Conservation (phyloP, 1,140 invertebrate genomes). For the Caenorhabditis brenneri region DNA sequence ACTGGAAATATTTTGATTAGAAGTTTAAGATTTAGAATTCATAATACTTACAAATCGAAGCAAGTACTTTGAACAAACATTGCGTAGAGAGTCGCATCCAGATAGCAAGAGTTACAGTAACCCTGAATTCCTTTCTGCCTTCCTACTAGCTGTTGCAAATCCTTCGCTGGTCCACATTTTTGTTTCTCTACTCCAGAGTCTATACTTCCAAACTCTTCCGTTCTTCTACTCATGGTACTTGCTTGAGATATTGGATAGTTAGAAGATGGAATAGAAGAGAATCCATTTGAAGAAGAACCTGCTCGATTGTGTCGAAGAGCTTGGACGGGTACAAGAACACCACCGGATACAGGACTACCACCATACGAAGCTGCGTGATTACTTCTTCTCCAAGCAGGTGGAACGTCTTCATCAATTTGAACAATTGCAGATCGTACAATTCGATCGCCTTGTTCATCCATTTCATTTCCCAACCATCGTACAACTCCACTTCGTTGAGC, state of each 20-base stretch:
- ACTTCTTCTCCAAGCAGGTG: slow-evolving; percentile 1
- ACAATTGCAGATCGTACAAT: slow-evolving; percentile 49
- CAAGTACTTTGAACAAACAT: slow-evolving; percentile 90
- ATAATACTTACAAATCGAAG: slow-evolving; percentile 49
- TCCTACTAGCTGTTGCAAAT: slow-evolving; percentile 43
- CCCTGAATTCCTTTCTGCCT: slow-evolving; percentile 74
- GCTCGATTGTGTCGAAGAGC: background rate
- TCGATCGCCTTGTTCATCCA: slow-evolving; percentile 46
- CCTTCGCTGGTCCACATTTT: slow-evolving; percentile 43
- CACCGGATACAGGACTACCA: background rate
- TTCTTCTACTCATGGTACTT: background rate
- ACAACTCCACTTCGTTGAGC: slow-evolving; percentile 49
- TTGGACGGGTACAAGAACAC: background rate
- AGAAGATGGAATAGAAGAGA: background rate
- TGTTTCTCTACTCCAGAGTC: slow-evolving; percentile 46
- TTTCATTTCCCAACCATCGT: slow-evolving; percentile 52
- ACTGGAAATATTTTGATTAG: slow-evolving; percentile 78
- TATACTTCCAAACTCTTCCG: slow-evolving; percentile 49
- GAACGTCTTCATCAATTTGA: slow-evolving; percentile 39
- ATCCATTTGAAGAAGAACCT: background rate
- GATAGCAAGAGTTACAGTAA: slow-evolving; percentile 95
- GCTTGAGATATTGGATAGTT: background rate
- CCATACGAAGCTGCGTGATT: background rate
- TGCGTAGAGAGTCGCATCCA: slow-evolving; percentile 91
- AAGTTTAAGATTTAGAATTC: background rate